Evolutionary conservation across 1,140 invertebrate genomes (phyloP).

Genomic region (Caenorhabditis remanei): DNA sequence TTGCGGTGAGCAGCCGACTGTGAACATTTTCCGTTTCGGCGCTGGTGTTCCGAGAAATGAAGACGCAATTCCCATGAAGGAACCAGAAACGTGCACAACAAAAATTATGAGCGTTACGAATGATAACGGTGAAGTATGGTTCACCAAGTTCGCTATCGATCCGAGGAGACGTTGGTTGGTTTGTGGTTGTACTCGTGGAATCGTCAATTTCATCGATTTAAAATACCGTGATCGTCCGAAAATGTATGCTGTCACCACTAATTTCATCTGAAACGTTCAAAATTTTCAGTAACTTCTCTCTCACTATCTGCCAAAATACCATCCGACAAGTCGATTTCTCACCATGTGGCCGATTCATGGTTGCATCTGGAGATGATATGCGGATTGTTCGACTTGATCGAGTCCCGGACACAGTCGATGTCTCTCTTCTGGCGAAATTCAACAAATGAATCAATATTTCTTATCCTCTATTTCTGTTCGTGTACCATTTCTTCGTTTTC

Average conservation of each 20-base stretch:
- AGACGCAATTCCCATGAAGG: neutral
- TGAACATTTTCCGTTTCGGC: neutral
- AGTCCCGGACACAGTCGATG: neutral
- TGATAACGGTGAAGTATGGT: neutral
- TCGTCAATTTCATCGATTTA: neutral
- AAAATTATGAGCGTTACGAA: neutral
- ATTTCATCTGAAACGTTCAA: neutral
- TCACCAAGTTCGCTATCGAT: neutral
- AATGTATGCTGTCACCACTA: neutral
- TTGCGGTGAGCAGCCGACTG: neutral
- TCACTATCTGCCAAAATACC: neutral
- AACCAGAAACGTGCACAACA: neutral
- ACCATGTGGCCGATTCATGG: neutral
- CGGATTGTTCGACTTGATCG: neutral
- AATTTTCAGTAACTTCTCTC: neutral
- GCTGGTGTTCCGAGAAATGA: neutral
- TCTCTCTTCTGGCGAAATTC: neutral
- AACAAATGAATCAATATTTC: neutral
- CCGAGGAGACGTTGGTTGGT: constrained; percentile 4
- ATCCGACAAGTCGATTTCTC: constrained; percentile 5
- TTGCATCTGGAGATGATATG: neutral
- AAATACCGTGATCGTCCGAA: neutral
- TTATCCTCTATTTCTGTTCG: neutral
- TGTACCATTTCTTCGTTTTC: no score
- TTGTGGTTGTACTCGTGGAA: neutral